A percentile compares a stretch with the other conserved stretches of the same genome.
phyloP scores from a whole-genome alignment of 2,888 invertebrate genomes.

The Thumatha senex region DNA sequence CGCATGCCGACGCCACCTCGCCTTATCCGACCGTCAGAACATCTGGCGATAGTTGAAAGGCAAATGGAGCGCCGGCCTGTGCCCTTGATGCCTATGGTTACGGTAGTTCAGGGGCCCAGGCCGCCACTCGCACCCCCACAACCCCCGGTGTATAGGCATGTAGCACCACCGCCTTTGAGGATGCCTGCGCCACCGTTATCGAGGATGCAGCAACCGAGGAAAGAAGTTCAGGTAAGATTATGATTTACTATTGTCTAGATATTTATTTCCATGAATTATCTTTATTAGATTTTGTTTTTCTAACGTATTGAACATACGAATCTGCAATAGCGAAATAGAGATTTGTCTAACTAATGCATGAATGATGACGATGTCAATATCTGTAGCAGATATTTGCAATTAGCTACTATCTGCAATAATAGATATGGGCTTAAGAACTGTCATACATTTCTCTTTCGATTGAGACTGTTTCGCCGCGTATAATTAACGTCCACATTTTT shows the following conservation, averaged over 20 bases:
- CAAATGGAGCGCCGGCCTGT: slow-evolving; percentile 57
- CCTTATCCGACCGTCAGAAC: slow-evolving; percentile 73
- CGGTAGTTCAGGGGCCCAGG: slow-evolving; percentile 58
- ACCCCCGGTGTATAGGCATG: slow-evolving; percentile 60
- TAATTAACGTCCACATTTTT: too few relatives aligned
- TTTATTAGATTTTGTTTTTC: neutral
- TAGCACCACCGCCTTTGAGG: slow-evolving; percentile 63
- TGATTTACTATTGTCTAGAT: neutral
- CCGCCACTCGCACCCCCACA: slow-evolving; percentile 51
- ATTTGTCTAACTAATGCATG: too few relatives aligned
- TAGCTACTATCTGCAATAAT: too few relatives aligned
- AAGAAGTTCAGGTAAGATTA: slow-evolving; percentile 69
- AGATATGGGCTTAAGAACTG: too few relatives aligned
- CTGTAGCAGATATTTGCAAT: too few relatives aligned
- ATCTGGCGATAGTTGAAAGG: slow-evolving; percentile 64
- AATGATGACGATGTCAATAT: too few relatives aligned
- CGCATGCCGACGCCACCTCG: slow-evolving; percentile 59
- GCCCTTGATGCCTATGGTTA: slow-evolving; percentile 59
- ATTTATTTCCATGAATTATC: neutral
- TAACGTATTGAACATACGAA: neutral
- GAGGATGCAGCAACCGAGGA: slow-evolving; percentile 62
- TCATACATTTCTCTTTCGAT: too few relatives aligned
- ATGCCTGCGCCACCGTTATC: slow-evolving; percentile 63
- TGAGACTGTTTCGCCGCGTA: too few relatives aligned
- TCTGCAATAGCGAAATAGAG: too few relatives aligned